These are phyloP conservation scores for Aphidius gifuensis DNA, from an alignment of 1,140 invertebrate species.

Conservation along the genomic window DNA sequence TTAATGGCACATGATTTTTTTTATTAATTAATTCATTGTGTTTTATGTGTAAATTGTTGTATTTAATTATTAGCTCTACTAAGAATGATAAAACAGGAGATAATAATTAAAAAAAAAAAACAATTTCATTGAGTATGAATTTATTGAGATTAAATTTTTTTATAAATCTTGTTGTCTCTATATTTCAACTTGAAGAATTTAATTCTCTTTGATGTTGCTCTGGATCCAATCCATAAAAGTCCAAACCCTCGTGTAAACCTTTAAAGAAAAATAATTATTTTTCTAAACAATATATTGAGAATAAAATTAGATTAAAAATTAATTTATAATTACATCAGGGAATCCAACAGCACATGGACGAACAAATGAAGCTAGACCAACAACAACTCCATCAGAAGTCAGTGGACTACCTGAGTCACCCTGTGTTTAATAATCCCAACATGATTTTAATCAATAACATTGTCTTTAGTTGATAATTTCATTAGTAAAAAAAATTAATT, in stretches of 20 bases:
- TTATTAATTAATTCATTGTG: slow-evolving; percentile 25
- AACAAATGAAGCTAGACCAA: slow-evolving; percentile 61
- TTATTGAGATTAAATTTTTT: too few species aligned
- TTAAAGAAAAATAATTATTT: too few species aligned
- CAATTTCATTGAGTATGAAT: too few species aligned
- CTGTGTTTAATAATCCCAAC: slow-evolving; percentile 28
- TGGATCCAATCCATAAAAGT: too few species aligned
- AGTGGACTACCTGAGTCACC: slow-evolving; percentile 58
- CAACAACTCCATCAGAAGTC: slow-evolving; percentile 39
- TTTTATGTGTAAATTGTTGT: slow-evolving; percentile 34
- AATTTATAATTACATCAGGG: slow-evolving; percentile 50
- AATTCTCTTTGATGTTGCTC: too few species aligned
- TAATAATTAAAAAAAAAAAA: too few species aligned
- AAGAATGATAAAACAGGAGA: too few species aligned
- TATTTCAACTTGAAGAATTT: too few species aligned
- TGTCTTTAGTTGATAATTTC: neutral
- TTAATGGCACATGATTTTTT: slow-evolving; percentile 19
- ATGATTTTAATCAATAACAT: neutral
- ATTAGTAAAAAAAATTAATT: neutral
- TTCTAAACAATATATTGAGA: too few species aligned
- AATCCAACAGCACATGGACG: slow-evolving; percentile 57
- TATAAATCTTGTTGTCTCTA: too few species aligned
- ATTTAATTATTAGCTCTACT: slow-evolving; percentile 24
- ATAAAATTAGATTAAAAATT: slow-evolving; percentile 44
- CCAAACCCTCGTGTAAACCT: too few species aligned